A percentile compares a stretch with the other conserved stretches of the same genome.
Conservation (phyloP, 2,888 invertebrate genomes). For the Ephialtes manifestator region DNA sequence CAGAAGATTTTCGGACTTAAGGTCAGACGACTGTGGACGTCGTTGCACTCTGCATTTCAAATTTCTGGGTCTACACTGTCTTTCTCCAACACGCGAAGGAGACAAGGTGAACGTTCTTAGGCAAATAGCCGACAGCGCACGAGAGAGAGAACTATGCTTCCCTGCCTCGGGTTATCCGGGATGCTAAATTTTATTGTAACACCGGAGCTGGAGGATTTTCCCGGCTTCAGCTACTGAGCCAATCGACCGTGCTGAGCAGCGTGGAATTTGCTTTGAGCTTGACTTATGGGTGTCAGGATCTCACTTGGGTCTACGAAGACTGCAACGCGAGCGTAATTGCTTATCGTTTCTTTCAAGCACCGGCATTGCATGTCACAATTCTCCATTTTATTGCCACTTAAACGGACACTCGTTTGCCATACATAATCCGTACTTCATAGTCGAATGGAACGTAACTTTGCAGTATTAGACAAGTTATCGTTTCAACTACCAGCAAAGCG, state of each 20-base stretch:
- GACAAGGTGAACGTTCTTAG: conserved; percentile 56
- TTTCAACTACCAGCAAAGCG: too few relatives aligned
- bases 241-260: conserved; percentile 35
- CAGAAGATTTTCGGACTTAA: conserved; percentile 28
- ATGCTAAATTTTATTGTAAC: conserved; percentile 57
- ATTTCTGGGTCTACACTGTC: conserved; percentile 58
- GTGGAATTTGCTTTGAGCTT: conserved; percentile 53
- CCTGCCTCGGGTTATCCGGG: conserved; percentile 42
- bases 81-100: conserved; percentile 46
- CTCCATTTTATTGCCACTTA: not conserved
- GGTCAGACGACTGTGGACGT: not conserved
- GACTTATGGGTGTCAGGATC: conserved; percentile 45
- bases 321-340: conserved; percentile 5
- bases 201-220: conserved; percentile 32
- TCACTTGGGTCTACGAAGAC: conserved; percentile 6
- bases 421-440: not conserved
- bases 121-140: conserved; percentile 45
- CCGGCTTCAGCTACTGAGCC: conserved; percentile 1
- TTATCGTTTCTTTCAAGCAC: conserved; percentile 8
- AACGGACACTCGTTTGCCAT: not conserved
- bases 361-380: not conserved
- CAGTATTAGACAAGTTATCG: too few relatives aligned
- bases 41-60: conserved; percentile 73
- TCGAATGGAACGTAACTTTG: too few relatives aligned
- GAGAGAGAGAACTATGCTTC: not conserved